Conservation (phyloP, 2,888 invertebrate species). For the Nomada goodeniana region DNA sequence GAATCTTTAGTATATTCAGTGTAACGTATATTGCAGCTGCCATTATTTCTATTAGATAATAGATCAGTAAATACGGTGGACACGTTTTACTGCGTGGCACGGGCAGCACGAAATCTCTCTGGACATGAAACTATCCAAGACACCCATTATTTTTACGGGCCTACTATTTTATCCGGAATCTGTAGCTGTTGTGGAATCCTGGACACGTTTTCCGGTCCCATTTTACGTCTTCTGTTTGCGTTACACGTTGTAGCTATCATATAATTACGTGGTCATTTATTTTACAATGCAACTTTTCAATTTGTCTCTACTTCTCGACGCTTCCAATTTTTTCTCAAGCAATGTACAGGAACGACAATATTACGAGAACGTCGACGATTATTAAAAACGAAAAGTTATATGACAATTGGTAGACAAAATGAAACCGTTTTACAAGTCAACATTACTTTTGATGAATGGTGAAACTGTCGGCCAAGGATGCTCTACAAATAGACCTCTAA, state of each 20-base stretch:
- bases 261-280: conserved; percentile 7
- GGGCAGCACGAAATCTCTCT: conserved; percentile 42
- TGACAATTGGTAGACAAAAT: no score
- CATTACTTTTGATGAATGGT: no score
- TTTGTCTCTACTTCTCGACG: background rate
- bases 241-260: background rate
- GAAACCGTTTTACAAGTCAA: no score
- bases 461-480: no score
- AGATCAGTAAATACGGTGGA: conserved; percentile 67
- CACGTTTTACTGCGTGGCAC: conserved; percentile 57
- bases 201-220: conserved; percentile 14
- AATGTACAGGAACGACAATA: no score
- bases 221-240: conserved; percentile 1
- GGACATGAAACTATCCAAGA: conserved; percentile 7
- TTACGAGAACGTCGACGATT: no score
- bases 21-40: conserved; percentile 32
- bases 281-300: background rate
- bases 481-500: no score
- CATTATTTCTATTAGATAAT: conserved; percentile 75
- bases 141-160: conserved; percentile 21
- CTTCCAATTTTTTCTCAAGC: no score
- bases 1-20: conserved; percentile 7
- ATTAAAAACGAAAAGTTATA: no score
- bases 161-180: conserved; percentile 21
- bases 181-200: conserved; percentile 10